These are phyloP conservation scores for Desmodus rotundus DNA, from an alignment of 2,113 vertebrate species.

Conservation along the genomic window DNA sequence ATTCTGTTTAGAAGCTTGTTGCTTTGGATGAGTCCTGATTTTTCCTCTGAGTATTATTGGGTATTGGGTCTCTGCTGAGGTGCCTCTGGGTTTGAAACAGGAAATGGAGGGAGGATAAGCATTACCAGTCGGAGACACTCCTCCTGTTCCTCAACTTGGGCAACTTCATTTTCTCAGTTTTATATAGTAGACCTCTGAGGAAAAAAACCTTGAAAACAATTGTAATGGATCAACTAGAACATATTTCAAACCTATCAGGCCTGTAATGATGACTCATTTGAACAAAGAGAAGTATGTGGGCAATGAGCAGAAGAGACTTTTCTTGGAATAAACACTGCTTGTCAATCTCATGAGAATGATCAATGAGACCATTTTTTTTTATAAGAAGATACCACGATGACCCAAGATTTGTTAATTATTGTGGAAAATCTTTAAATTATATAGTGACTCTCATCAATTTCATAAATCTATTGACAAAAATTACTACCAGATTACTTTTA, in stretches of 20 bases:
- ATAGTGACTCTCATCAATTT: conserved; percentile 1
- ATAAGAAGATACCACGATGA: not conserved
- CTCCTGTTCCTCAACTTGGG: not conserved
- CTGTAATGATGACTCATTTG: not conserved
- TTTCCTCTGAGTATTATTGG: not conserved
- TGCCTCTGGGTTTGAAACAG: not conserved
- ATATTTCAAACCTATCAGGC: not conserved
- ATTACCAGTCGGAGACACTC: not conserved
- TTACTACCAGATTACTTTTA: not conserved
- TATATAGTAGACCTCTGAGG: not conserved
- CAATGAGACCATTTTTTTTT: conserved; percentile 23
- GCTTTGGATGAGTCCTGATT: not conserved
- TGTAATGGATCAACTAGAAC: not conserved
- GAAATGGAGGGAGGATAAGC: not conserved
- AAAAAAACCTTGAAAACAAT: not conserved
- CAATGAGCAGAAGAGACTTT: conserved; percentile 11
- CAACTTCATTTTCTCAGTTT: not conserved
- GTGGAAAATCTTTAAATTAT: conserved; percentile 8
- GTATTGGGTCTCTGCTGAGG: not conserved
- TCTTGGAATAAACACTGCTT: conserved; percentile 29
- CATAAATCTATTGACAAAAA: not conserved
- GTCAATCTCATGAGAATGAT: conserved; percentile 24
- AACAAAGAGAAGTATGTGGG: not conserved
- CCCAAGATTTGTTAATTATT: conserved; percentile 18
- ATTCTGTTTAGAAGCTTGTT: not conserved